Conservation (phyloP, 2,113 vertebrate species). For the Oreochromis niloticus region DNA sequence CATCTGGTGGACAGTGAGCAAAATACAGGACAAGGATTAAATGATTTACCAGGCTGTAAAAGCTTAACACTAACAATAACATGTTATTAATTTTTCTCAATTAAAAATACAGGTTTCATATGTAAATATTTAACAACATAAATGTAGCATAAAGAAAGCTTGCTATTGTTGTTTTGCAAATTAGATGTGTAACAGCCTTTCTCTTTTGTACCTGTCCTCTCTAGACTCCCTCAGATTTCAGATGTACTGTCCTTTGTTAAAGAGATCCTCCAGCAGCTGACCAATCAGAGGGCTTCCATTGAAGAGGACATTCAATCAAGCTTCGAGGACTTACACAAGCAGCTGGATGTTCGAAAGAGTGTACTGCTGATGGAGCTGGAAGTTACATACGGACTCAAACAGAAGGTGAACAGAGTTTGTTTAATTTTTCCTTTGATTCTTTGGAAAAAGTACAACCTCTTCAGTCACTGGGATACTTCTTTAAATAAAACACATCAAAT, state of each 20-base stretch:
- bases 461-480: background rate
- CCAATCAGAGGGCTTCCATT: constrained; percentile 87
- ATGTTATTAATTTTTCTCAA: background rate
- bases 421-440: background rate
- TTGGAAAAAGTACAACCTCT: background rate
- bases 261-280: constrained; percentile 91
- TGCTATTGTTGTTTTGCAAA: background rate
- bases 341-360: constrained; percentile 91
- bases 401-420: constrained; percentile 78
- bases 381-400: constrained; percentile 95
- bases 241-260: constrained; percentile 83
- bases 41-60: background rate
- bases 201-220: no score
- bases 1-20: background rate
- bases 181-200: background rate
- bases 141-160: background rate
- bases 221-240: constrained; percentile 89
- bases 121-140: rapidly evolving
- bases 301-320: constrained; percentile 95
- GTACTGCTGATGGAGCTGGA: constrained; percentile 97
- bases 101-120: rapidly evolving
- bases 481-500: background rate
- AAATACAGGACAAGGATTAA: background rate
- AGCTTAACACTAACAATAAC: background rate
- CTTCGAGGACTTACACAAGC: constrained; percentile 95